These are phyloP conservation scores for Cotesia chilonis DNA, from an alignment of 1,140 invertebrate genomes.

Conservation along the genomic window DNA sequence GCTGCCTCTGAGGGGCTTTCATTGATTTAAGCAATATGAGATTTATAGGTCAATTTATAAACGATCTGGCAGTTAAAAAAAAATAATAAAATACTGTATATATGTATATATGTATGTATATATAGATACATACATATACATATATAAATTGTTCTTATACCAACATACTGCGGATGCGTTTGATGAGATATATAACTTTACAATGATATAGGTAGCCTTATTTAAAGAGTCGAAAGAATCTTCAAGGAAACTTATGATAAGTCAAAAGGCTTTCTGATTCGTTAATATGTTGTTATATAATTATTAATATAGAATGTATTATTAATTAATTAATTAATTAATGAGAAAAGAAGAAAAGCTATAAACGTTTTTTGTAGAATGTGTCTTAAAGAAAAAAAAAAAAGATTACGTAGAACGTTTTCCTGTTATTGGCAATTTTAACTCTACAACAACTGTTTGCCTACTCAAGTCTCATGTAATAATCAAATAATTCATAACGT, in stretches of 20 bases:
- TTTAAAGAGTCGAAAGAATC: slow-evolving; percentile 10
- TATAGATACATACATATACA: slow-evolving; percentile 6
- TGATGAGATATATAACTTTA: slow-evolving; percentile 3
- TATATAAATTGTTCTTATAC: slow-evolving; percentile 12
- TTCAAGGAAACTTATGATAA: slow-evolving; percentile 1
- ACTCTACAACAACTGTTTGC: slow-evolving; percentile 55
- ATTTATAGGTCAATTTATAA: slow-evolving; percentile 67
- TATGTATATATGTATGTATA: slow-evolving; percentile 20
- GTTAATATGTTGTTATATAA: slow-evolving; percentile 60
- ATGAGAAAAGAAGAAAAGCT: slow-evolving; percentile 47
- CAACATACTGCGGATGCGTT: slow-evolving; percentile 3
- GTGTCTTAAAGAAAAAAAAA: slow-evolving; percentile 48
- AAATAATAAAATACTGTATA: slow-evolving; percentile 28
- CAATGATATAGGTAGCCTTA: slow-evolving; percentile 35
- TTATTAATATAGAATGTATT: slow-evolving; percentile 55
- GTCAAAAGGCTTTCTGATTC: slow-evolving; percentile 35
- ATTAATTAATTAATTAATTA: slow-evolving; percentile 40
- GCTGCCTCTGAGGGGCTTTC: slow-evolving; percentile 65
- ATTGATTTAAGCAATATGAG: slow-evolving; percentile 65
- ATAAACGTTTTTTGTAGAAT: slow-evolving; percentile 57
- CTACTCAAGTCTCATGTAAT: slow-evolving; percentile 49
- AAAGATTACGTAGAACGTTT: slow-evolving; percentile 43
- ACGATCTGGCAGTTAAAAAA: slow-evolving; percentile 49
- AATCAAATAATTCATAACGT: background rate
- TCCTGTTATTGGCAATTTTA: slow-evolving; percentile 62